A percentile compares a stretch with the other conserved stretches of the same genome.
phyloP scores from a whole-genome alignment of 2,797 vertebrate species.

The Leuciscus waleckii region DNA sequence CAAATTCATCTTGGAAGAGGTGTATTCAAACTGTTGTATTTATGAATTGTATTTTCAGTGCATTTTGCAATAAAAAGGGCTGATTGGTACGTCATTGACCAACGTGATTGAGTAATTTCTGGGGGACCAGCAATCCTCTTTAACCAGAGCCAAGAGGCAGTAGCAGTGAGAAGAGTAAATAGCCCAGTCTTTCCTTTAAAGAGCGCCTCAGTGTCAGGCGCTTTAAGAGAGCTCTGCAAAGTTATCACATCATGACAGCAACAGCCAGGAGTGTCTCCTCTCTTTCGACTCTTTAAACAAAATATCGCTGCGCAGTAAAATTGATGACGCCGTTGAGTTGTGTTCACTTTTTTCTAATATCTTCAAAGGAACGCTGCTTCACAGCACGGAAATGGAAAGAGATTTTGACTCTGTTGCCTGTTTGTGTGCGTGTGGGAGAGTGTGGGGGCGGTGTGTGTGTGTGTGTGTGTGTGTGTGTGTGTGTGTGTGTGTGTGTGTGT shows the following conservation, averaged over 20 bases:
- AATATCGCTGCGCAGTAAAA: conserved; percentile 66
- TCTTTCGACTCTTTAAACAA: conserved; percentile 69
- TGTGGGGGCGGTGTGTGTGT: conserved; percentile 19
- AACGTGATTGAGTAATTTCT: background rate
- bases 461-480: background rate
- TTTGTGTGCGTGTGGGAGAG: conserved; percentile 35
- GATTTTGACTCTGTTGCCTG: conserved; percentile 30
- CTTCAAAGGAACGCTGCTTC: conserved; percentile 66
- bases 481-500: conserved; percentile 22
- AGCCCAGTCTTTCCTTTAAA: conserved; percentile 61
- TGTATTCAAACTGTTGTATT: background rate
- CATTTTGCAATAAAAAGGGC: background rate
- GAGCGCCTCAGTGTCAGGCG: conserved; percentile 57
- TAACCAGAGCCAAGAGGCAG: conserved; percentile 18
- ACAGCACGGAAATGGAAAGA: conserved; percentile 58
- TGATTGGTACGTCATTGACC: background rate
- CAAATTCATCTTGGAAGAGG: background rate
- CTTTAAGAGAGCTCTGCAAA: conserved; percentile 56
- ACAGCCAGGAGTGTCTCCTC: conserved; percentile 62
- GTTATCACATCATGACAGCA: conserved; percentile 63
- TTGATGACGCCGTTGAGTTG: conserved; percentile 66
- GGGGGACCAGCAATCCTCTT: conserved; percentile 19
- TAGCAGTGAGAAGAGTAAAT: conserved; percentile 56
- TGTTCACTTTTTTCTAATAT: conserved; percentile 70
- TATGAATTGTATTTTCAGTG: background rate